Evolutionary conservation across 2,113 vertebrate genomes (phyloP), one percentile per base, ranked within the genome.

Genomic region (Alethe diademata): DNA sequence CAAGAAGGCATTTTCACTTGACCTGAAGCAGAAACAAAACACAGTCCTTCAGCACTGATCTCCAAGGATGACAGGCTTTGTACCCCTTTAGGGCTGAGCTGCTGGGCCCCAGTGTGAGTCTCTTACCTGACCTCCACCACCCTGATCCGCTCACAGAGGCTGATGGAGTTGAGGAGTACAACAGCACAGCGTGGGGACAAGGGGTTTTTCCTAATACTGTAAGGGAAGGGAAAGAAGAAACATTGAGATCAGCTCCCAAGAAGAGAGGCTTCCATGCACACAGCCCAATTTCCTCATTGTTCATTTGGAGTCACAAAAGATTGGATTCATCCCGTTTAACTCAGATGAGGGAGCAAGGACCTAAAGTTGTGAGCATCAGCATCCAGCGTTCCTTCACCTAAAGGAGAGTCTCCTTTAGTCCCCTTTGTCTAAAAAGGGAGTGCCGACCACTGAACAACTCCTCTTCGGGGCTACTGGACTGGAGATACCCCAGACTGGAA

Each of bases 181-280:
- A 98, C 54, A 26, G 93, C 76, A 33, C 98, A 98, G 22, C 12
- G 23, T 19, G 97, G 95, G 5, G 97, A 97, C 54, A 99, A 96
- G 0, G 8, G 53, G 12, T 97, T 98, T 33, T 98, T 94, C 82
- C 89, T 98, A 80, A 99, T 97, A 40, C 99, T 99, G 88, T 54
- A 78, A 73, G 48, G 15, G 36, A 95, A 14, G 8, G 4, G 38
- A 42, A 64, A 69, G 33, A 70, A 83, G 38, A 50, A 72, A 29
- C 28, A 62, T 25, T 2, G 2, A 83, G 65, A 86, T 62, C 29
- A 35, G 29, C 23, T 86, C 56, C n/a, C 25, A 60, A 14, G 58
- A 58, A 62, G 56, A 78, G 75, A 69, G 15, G n/a, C 17, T 90
- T 14, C 1, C 2, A 45, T 5, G 51, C 11, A 35, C 8, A 38